These are phyloP conservation scores for Aythya fuligula DNA, from an alignment of 2,797 vertebrate species.

Conservation along the genomic window DNA sequence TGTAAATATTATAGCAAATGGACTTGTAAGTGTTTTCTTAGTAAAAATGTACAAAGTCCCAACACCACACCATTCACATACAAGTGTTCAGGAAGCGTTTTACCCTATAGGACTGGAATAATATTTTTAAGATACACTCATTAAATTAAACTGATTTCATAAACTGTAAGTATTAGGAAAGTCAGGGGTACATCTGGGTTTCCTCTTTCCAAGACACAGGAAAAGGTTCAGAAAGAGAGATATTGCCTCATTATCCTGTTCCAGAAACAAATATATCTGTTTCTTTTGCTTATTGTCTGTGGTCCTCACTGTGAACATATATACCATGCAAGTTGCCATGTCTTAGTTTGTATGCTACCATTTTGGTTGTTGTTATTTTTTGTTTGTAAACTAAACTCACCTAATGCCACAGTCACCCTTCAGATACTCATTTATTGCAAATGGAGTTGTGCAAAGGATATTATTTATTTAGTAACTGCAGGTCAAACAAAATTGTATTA, in stretches of 20 bases:
- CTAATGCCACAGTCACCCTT: neutral
- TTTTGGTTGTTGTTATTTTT: neutral
- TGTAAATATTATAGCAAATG: neutral
- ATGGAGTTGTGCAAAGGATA: neutral
- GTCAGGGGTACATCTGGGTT: neutral
- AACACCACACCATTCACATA: neutral
- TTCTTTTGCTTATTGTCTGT: neutral
- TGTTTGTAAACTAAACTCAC: neutral
- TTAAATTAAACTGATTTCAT: neutral
- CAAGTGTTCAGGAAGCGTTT: neutral
- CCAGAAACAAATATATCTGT: neutral
- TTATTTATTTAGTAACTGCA: neutral
- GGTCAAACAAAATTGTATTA: neutral
- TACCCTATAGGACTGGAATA: neutral
- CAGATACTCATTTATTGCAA: neutral
- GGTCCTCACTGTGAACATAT: neutral
- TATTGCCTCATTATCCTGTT: neutral
- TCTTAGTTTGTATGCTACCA: neutral
- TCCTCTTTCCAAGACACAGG: neutral
- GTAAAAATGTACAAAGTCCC: neutral
- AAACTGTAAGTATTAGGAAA: neutral
- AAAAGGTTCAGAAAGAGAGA: neutral
- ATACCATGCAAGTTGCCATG: neutral
- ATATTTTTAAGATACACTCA: neutral
- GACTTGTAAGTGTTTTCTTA: neutral